phyloP scores from a whole-genome alignment of 2,113 vertebrate genomes.

The Plotosus lineatus region DNA sequence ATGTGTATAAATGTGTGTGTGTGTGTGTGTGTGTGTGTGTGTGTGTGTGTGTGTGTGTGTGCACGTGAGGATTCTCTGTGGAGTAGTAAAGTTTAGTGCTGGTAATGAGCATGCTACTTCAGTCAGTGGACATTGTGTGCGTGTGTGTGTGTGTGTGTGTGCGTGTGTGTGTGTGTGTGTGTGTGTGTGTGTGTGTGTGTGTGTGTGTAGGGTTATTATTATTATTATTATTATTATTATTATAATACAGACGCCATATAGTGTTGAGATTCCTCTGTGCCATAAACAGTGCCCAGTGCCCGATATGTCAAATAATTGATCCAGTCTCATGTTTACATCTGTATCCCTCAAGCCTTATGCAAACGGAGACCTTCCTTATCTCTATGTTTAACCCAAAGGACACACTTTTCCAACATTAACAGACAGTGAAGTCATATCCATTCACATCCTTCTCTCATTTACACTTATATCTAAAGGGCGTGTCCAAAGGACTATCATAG shows the following conservation, averaged over 20 bases:
- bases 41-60: constrained; percentile 14
- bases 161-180: not conserved
- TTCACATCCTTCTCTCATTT: not conserved
- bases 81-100: constrained; percentile 20
- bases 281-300: too few species aligned
- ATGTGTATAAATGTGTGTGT: constrained; percentile 31
- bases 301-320: not conserved
- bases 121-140: constrained; percentile 7
- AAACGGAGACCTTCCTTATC: too few species aligned
- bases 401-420: not conserved
- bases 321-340: too few species aligned
- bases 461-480: not conserved
- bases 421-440: not conserved
- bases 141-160: not conserved
- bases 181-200: constrained; percentile 27
- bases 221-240: too few species aligned
- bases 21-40: constrained; percentile 28
- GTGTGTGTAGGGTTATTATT: not conserved
- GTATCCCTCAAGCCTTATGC: too few species aligned
- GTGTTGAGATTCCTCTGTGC: too few species aligned
- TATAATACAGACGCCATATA: not conserved
- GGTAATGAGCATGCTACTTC: constrained; percentile 20
- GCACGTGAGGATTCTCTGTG: constrained; percentile 12
- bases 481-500: not conserved
- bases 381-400: not conserved